A percentile compares a stretch with the other conserved stretches of the same genome.
Evolutionary conservation across 2,113 vertebrate species (phyloP).

Genomic region (Otis tarda): DNA sequence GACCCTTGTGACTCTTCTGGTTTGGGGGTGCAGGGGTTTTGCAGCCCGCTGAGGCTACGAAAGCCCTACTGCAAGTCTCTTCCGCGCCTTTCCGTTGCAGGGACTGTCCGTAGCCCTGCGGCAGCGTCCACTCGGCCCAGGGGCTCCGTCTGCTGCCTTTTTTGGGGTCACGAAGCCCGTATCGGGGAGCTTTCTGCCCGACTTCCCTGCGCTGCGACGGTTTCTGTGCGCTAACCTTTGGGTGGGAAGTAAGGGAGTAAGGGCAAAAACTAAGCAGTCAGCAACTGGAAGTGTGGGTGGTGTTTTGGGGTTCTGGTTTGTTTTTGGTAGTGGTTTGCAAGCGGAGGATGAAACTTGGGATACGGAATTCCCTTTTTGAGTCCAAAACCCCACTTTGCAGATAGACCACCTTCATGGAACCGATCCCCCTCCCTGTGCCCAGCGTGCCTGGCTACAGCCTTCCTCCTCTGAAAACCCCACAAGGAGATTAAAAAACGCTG

Average conservation of each 20-base stretch:
- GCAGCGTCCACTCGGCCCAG: accelerated
- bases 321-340: neutral
- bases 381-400: neutral
- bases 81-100: accelerated
- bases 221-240: neutral
- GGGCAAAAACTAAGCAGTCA: neutral
- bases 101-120: neutral
- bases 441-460: accelerated
- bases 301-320: neutral
- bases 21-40: neutral
- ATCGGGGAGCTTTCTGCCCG: neutral
- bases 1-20: neutral
- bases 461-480: accelerated
- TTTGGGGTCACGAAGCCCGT: accelerated
- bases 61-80: accelerated
- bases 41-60: neutral
- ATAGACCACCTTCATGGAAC: neutral
- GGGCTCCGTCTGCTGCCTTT: neutral
- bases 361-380: neutral
- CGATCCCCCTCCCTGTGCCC: neutral
- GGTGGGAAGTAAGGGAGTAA: neutral
- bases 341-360: neutral
- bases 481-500: neutral
- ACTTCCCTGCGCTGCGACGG: accelerated
- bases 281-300: accelerated